These are phyloP conservation scores for Crypturellus tataupa DNA, from an alignment of 2,797 vertebrate species.

Conservation along the genomic window DNA sequence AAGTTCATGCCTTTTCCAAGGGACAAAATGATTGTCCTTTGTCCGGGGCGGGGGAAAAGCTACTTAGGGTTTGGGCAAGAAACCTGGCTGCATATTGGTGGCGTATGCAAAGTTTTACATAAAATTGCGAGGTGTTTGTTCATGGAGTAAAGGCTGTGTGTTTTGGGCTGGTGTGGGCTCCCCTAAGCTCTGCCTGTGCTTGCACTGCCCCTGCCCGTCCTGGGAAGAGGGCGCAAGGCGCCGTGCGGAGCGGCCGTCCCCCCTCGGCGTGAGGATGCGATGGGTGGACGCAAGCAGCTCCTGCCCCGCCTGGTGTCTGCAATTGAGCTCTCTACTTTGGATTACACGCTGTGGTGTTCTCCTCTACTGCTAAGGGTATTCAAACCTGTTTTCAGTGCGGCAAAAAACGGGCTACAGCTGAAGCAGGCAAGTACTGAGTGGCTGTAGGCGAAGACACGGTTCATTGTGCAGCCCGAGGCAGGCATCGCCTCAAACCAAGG, in stretches of 20 bases:
- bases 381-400: neutral
- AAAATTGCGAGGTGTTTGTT: neutral
- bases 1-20: neutral
- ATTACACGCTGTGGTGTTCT: neutral
- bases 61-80: neutral
- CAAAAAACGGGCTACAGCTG: neutral
- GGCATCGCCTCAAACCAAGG: neutral
- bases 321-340: conserved; percentile 7
- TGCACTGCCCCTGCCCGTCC: neutral
- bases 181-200: neutral
- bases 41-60: neutral
- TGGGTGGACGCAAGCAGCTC: neutral
- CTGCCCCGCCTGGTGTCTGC: neutral
- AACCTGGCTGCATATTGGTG: neutral
- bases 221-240: neutral
- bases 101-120: neutral
- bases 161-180: neutral
- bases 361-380: neutral
- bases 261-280: neutral
- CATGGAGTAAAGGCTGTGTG: neutral
- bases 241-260: neutral
- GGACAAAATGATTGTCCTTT: neutral
- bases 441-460: neutral
- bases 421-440: neutral
- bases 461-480: neutral